Conservation (phyloP, 2,113 vertebrate species). For the Aphyosemion australe region DNA sequence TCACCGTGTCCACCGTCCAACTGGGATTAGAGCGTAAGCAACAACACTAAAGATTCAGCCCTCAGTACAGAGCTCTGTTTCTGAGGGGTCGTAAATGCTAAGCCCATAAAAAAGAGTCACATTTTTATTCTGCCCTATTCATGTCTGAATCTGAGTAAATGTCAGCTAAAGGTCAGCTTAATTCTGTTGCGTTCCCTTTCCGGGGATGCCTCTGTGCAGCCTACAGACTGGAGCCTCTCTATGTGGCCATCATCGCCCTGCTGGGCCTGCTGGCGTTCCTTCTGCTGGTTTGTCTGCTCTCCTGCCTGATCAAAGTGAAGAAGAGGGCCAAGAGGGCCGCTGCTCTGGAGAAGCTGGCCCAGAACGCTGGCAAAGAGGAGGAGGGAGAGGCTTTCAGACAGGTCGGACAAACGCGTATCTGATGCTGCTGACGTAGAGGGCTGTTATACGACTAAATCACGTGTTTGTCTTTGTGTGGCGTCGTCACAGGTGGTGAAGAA, state of each 20-base stretch:
- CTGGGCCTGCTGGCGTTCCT: conserved; percentile 77
- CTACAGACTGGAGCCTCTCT: conserved; percentile 72
- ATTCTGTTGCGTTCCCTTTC: conserved; percentile 20
- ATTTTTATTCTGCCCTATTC: conserved; percentile 15
- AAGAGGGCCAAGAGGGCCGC: conserved; percentile 76
- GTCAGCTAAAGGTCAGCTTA: conserved; percentile 39
- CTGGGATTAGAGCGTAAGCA: conserved; percentile 68
- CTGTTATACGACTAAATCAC: background rate
- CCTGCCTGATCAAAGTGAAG: conserved; percentile 80
- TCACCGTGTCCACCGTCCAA: conserved; percentile 66
- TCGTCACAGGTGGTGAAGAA: conserved; percentile 80
- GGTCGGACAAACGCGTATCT: conserved; percentile 55
- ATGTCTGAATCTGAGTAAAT: conserved; percentile 11
- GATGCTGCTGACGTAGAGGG: background rate
- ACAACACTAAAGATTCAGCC: background rate
- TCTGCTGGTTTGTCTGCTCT: conserved; percentile 79
- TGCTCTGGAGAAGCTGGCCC: conserved; percentile 76
- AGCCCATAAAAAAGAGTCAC: background rate
- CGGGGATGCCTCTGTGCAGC: conserved; percentile 50
- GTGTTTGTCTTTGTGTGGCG: conserved; percentile 10
- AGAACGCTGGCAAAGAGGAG: conserved; percentile 77
- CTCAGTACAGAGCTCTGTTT: background rate
- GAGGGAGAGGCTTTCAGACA: conserved; percentile 81
- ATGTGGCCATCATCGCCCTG: conserved; percentile 79
- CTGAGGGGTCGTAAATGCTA: background rate